Percentiles rank a stretch among this genome's conserved stretches.
These are phyloP conservation scores for Subacronicta megacephala DNA, from an alignment of 2,888 invertebrate species.

Conservation along the genomic window DNA sequence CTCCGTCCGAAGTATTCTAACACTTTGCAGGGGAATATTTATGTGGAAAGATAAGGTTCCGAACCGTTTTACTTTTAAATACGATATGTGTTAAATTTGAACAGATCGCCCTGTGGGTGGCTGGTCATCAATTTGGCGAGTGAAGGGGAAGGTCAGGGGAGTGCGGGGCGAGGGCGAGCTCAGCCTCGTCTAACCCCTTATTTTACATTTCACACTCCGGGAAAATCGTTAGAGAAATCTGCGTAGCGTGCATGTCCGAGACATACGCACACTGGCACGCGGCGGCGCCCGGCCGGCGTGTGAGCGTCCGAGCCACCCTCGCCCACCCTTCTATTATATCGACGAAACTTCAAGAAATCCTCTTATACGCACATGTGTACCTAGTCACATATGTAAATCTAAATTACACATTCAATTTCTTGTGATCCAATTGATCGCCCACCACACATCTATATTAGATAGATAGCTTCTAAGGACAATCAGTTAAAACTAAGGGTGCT, in stretches of 20 bases:
- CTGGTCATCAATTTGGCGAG: slow-evolving; percentile 88
- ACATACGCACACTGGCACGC: slow-evolving; percentile 78
- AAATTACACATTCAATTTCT: slow-evolving; percentile 75
- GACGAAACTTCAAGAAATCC: slow-evolving; percentile 89
- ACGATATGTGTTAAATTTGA: slow-evolving; percentile 88
- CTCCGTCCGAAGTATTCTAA: slow-evolving; percentile 66
- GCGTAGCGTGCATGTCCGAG: slow-evolving; percentile 89
- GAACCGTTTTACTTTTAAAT: slow-evolving; percentile 85
- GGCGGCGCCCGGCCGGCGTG: slow-evolving; percentile 52
- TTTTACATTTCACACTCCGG: slow-evolving; percentile 90
- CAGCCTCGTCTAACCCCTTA: slow-evolving; percentile 88
- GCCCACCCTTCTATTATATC: slow-evolving; percentile 79
- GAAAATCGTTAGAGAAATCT: slow-evolving; percentile 90
- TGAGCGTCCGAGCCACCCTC: slow-evolving; percentile 74
- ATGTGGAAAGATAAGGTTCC: slow-evolving; percentile 81
- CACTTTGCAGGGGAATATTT: slow-evolving; percentile 80
- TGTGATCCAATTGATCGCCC: slow-evolving; percentile 61
- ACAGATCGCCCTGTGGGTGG: slow-evolving; percentile 85
- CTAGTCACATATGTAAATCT: slow-evolving; percentile 80
- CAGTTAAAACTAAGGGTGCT: background rate
- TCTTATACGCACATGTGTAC: slow-evolving; percentile 80
- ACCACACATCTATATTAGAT: slow-evolving; percentile 5
- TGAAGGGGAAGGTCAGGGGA: slow-evolving; percentile 64
- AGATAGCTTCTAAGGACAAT: background rate
- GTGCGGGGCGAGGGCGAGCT: slow-evolving; percentile 70